Base-by-base conservation (phyloP, 2,888 invertebrate genomes). In the Lucinisca nassula region DNA sequence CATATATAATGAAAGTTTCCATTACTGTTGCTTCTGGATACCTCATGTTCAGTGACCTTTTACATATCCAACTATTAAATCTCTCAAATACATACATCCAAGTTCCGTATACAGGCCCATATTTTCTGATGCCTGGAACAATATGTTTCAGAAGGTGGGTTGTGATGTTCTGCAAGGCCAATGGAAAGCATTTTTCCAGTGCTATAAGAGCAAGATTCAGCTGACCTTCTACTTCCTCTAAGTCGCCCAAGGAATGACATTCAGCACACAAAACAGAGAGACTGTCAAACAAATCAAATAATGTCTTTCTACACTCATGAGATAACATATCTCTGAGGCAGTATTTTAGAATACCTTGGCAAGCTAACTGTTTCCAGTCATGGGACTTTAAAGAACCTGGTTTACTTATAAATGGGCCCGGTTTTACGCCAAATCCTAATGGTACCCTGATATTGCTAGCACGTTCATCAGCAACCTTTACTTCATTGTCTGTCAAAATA, bases 11-110 rank as follows among this genome's bases (percentile, higher is more conserved):
- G n/a, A 73, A 80, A 12, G 80, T 80, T 38, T 80, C 80, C 4
- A 80, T 74, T n/a, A 51, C 80, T 12, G 80, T 73, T 30, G 73
- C 49, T 51, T 80, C 80, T 3, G 80, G 79, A 30, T 79, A 79
- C 17, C 72, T 21, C 79, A 79, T 79, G 24, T 79, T 72, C 10
- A 72, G 45, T 14, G 35, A 38, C 24, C 79, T 32, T 40, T 72
- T 70, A 51, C 73, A 80, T 6, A 80, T 40, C 80, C 80, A 80
- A 14, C 49, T 49, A 80, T 80, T 80, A 32, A 80, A 80, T 2
- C 80, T 40, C 24, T 74, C 80, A 49, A 51, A 80, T 6, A 73
- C 73, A 30, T 45, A 80, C 80, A 80, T 74, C 73, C 73, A 80
- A 32, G 80, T 80, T 21, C 73, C 49, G 30, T 80, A 73, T 12